These are phyloP conservation scores for Agapornis roseicollis DNA, from an alignment of 2,113 vertebrate species.

Conservation along the genomic window DNA sequence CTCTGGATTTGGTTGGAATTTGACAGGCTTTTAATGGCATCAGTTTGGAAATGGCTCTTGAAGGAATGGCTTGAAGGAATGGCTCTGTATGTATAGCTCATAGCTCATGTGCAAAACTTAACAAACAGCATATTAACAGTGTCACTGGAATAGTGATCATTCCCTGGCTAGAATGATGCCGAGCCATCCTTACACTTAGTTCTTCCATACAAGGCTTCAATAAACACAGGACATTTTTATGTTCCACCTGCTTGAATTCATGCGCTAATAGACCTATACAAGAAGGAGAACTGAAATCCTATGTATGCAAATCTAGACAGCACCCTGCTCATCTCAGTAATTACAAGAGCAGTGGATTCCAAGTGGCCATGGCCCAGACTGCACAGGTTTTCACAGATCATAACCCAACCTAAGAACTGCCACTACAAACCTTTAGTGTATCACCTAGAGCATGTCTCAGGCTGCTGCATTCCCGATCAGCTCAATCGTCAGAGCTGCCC, in stretches of 20 bases:
- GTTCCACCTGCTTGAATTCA: not conserved
- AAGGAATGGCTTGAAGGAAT: not conserved
- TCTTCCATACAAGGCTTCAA: not conserved
- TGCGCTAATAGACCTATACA: not conserved
- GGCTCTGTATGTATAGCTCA: not conserved
- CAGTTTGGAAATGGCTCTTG: constrained; percentile 33
- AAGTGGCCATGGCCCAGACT: not conserved
- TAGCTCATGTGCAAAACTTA: not conserved
- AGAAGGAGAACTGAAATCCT: not conserved
- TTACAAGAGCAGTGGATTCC: not conserved
- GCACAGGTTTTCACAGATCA: not conserved
- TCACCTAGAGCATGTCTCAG: not conserved
- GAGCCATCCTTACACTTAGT: not conserved
- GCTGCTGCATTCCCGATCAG: not conserved
- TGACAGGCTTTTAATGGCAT: constrained; percentile 26
- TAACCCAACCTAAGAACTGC: not conserved
- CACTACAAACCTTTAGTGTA: not conserved
- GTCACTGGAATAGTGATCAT: not conserved
- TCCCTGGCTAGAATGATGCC: not conserved
- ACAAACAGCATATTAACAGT: not conserved
- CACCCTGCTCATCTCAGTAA: not conserved
- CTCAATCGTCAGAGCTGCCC: not conserved
- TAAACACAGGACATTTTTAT: not conserved
- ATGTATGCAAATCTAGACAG: not conserved
- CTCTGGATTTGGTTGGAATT: constrained; percentile 21